These are phyloP conservation scores for Haemorhous mexicanus DNA, from an alignment of 2,113 vertebrate genomes.

Conservation along the genomic window DNA sequence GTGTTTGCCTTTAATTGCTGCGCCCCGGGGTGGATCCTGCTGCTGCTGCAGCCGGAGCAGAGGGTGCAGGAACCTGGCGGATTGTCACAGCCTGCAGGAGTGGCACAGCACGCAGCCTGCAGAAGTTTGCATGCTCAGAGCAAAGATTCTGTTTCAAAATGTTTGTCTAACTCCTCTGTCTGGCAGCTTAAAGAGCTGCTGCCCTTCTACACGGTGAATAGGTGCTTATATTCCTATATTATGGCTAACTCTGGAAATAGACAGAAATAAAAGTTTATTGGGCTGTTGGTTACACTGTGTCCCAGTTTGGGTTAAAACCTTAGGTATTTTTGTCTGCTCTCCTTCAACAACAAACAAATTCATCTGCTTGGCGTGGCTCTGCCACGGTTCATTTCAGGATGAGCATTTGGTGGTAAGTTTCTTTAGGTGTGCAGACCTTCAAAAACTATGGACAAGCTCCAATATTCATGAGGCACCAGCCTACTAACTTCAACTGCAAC, in stretches of 20 bases:
- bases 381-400: not conserved
- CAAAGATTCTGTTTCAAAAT: not conserved
- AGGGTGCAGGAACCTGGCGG: not conserved
- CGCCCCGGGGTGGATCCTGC: not conserved
- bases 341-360: not conserved
- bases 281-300: not conserved
- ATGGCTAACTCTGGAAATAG: not conserved
- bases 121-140: not conserved
- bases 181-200: not conserved
- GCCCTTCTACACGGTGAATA: not conserved
- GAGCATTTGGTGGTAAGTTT: not conserved
- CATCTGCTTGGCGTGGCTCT: not conserved
- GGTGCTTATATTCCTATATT: not conserved
- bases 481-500: not conserved
- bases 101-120: not conserved
- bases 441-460: not conserved
- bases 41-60: not conserved
- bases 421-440: not conserved
- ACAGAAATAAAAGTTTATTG: not conserved
- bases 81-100: not conserved
- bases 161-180: not conserved
- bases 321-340: not conserved
- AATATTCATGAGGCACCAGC: not conserved
- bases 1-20: not conserved
- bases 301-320: not conserved